Evolutionary conservation across 2,113 vertebrate species (phyloP).

Genomic region (Dicaeum eximium): DNA sequence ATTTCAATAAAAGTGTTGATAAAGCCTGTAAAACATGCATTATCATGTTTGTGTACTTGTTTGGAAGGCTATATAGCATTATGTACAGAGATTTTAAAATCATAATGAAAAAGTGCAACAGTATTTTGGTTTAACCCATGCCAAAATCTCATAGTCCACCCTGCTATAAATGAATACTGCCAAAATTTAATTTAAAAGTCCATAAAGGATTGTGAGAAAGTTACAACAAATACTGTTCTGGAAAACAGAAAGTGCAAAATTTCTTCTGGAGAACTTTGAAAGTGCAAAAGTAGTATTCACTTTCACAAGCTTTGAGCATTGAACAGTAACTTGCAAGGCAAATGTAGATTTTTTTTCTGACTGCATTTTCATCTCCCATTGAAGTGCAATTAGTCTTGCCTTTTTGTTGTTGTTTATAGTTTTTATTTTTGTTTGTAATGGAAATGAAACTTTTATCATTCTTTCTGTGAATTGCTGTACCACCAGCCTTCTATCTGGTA

Average conservation of each 20-base stretch:
- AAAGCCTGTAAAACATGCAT: not conserved
- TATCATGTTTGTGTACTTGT: not conserved
- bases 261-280: not conserved
- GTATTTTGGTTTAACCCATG: not conserved
- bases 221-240: not conserved
- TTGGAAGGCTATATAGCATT: not conserved
- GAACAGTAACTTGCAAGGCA: not conserved
- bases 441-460: not conserved
- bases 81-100: not conserved
- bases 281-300: not conserved
- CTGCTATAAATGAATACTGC: not conserved
- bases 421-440: not conserved
- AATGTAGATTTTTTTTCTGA: not conserved
- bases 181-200: not conserved
- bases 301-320: not conserved
- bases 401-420: not conserved
- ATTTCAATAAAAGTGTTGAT: not conserved
- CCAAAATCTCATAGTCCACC: not conserved
- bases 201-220: not conserved
- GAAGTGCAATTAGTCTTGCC: not conserved
- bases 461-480: not conserved
- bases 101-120: not conserved
- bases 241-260: no score
- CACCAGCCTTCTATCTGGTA: not conserved
- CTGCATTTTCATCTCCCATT: not conserved